These are phyloP conservation scores for Drosophila kikkawai DNA, from an alignment of 1,140 invertebrate species.

Conservation along the genomic window DNA sequence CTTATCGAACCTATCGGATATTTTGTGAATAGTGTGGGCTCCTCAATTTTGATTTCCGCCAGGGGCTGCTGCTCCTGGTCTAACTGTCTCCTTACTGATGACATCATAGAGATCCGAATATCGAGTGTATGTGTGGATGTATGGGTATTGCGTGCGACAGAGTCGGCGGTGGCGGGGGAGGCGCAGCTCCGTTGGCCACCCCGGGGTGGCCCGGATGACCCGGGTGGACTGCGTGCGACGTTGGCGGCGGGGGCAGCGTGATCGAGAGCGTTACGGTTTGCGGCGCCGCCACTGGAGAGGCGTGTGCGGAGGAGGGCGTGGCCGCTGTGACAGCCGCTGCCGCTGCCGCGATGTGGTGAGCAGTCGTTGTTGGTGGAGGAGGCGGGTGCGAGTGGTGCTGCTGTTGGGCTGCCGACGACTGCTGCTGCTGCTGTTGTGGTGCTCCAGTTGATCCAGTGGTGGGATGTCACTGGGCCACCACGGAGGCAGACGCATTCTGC, in stretches of 20 bases:
- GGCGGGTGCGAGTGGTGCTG: constrained; percentile 47
- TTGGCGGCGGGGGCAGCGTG: constrained; percentile 63
- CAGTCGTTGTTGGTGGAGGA: constrained; percentile 38
- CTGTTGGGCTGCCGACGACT: constrained; percentile 46
- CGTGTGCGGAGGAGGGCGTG: constrained; percentile 59
- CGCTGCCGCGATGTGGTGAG: constrained; percentile 60
- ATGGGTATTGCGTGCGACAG: constrained; percentile 82
- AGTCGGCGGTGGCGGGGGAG: constrained; percentile 66
- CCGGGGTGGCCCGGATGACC: constrained; percentile 61
- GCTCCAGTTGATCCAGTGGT: constrained; percentile 72
- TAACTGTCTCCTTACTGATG: constrained; percentile 56
- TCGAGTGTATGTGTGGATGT: constrained; percentile 84
- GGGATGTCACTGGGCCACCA: constrained; percentile 85
- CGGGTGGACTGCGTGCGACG: constrained; percentile 53
- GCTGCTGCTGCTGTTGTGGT: constrained; percentile 69
- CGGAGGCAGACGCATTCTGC: constrained; percentile 78
- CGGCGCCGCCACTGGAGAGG: constrained; percentile 62
- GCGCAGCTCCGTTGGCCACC: constrained; percentile 53
- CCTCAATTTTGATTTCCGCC: constrained; percentile 20
- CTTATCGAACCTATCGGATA: constrained; percentile 53
- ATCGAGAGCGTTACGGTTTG: constrained; percentile 80
- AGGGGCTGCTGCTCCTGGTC: constrained; percentile 5
- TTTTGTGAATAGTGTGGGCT: constrained; percentile 42
- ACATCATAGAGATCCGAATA: constrained; percentile 85
- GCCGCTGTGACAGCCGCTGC: constrained; percentile 39